A percentile compares a stretch with the other conserved stretches of the same genome.
These are phyloP conservation scores for Papilio aristodemus DNA, from an alignment of 1,140 invertebrate species.

Conservation along the genomic window DNA sequence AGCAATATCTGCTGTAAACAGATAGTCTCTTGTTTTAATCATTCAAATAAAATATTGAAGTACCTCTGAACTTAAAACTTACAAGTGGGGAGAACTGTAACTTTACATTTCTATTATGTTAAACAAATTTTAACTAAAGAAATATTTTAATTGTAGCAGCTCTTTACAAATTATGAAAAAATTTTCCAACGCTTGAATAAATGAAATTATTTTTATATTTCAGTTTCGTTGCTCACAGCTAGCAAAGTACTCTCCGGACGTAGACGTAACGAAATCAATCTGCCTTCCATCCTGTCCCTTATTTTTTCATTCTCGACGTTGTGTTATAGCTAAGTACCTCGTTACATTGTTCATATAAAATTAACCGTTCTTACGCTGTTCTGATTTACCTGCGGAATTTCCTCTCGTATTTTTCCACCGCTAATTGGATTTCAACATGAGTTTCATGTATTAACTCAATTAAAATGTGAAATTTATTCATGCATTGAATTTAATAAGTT, in stretches of 20 bases:
- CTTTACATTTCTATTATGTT: not conserved
- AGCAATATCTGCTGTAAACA: too few relatives aligned
- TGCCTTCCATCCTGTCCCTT: not conserved
- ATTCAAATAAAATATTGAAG: too few relatives aligned
- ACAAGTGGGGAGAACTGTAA: too few relatives aligned
- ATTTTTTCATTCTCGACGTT: not conserved
- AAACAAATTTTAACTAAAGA: not conserved
- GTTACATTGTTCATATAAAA: constrained; percentile 19
- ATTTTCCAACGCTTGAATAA: not conserved
- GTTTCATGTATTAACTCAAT: constrained; percentile 13
- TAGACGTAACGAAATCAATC: not conserved
- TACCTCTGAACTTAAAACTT: too few relatives aligned
- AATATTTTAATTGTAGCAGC: not conserved
- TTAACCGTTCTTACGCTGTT: not conserved
- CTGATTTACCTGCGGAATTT: constrained; percentile 18
- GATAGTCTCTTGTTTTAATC: too few relatives aligned
- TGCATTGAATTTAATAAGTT: constrained; percentile 8
- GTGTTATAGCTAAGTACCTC: not conserved
- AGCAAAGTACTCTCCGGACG: not conserved
- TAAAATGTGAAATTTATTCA: constrained; percentile 12
- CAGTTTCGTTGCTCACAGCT: not conserved
- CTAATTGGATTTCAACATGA: constrained; percentile 8
- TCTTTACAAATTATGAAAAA: not conserved
- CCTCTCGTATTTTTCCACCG: not conserved
- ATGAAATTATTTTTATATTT: not conserved